Percentiles rank a stretch among this genome's conserved stretches.
Evolutionary conservation across 2,113 vertebrate genomes (phyloP).

Genomic region (Noctilio leporinus): DNA sequence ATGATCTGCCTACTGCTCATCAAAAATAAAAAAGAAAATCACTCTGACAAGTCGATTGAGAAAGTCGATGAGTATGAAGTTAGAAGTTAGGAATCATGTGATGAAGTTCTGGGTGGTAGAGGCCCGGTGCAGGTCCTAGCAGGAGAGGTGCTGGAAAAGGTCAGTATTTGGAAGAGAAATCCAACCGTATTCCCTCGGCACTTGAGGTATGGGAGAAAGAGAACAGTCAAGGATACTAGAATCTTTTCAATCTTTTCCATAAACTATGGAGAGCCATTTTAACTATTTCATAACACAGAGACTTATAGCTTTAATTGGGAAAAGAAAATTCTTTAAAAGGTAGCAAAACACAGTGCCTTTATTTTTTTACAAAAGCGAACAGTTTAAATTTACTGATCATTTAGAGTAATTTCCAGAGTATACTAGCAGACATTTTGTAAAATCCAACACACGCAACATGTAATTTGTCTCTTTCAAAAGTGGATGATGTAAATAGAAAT

Average conservation of each 20-base stretch:
- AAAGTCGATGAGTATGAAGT: background rate
- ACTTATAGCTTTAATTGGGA: background rate
- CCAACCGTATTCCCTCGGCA: background rate
- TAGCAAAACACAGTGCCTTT: background rate
- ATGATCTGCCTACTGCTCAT: background rate
- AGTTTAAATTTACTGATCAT: background rate
- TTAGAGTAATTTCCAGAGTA: background rate
- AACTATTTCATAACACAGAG: background rate
- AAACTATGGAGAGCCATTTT: background rate
- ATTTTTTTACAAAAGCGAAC: background rate
- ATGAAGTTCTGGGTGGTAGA: background rate
- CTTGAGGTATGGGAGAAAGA: no score
- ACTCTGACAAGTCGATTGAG: background rate
- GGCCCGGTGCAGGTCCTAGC: accelerated
- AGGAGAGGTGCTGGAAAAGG: background rate
- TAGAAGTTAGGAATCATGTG: background rate
- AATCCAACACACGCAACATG: background rate
- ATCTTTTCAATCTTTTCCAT: background rate
- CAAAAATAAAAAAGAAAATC: background rate
- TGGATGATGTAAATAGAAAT: background rate
- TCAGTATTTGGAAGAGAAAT: background rate
- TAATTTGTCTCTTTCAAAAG: background rate
- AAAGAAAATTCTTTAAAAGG: background rate
- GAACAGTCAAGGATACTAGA: background rate
- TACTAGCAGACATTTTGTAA: background rate